phyloP scores from a whole-genome alignment of 2,113 vertebrate species.

The Ptychochromis oligacanthus region DNA sequence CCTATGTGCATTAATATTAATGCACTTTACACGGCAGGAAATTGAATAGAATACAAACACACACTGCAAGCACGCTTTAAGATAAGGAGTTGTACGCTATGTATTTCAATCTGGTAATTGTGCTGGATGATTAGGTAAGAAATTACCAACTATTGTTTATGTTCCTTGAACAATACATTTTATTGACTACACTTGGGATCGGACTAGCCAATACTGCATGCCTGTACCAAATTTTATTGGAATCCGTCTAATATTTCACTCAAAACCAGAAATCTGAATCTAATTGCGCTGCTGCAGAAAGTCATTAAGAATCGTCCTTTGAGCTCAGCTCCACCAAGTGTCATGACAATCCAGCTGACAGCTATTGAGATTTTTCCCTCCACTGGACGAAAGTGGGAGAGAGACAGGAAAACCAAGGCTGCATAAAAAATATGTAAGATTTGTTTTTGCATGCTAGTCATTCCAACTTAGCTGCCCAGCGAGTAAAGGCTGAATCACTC shows the following conservation, averaged over 20 bases:
- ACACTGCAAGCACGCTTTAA: neutral
- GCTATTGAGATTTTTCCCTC: neutral
- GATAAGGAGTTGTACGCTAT: neutral
- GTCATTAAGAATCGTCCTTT: neutral
- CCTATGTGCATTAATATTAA: slow-evolving; percentile 41
- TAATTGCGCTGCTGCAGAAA: neutral
- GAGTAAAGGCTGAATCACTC: neutral
- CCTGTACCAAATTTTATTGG: neutral
- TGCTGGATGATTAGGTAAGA: neutral
- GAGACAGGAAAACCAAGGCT: neutral
- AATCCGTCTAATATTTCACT: neutral
- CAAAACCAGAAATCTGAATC: neutral
- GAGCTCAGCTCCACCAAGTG: neutral
- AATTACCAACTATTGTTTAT: neutral
- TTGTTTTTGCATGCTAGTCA: neutral
- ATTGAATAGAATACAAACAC: slow-evolving; percentile 20
- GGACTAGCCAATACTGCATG: too few species aligned
- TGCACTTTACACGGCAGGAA: slow-evolving; percentile 12
- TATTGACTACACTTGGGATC: neutral
- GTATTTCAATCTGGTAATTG: neutral
- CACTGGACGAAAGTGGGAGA: neutral
- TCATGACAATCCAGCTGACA: neutral
- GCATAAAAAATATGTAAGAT: neutral
- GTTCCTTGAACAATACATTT: slow-evolving; percentile 7
- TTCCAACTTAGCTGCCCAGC: neutral